Percentiles rank a stretch among this genome's conserved stretches.
Conservation (phyloP, 2,113 vertebrate genomes). For the Bolborhynchus lineola region DNA sequence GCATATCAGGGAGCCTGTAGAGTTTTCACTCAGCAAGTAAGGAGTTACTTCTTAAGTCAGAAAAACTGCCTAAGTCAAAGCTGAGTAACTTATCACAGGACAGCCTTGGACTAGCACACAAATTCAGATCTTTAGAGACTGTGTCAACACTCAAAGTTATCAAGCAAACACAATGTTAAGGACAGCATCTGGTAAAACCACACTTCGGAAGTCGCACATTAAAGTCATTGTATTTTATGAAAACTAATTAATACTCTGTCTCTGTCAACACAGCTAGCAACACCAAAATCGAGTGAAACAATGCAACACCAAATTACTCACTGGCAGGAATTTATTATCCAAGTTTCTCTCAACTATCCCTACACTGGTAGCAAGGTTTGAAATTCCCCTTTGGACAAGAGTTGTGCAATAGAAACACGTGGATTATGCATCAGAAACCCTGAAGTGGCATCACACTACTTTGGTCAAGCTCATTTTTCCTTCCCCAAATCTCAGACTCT, state of each 20-base stretch:
- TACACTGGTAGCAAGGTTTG: not conserved
- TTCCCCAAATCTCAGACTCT: not conserved
- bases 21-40: not conserved
- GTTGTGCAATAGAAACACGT: not conserved
- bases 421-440: not conserved
- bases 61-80: not conserved
- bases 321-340: not conserved
- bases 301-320: not conserved
- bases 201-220: not conserved
- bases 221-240: not conserved
- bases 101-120: not conserved
- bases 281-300: not conserved
- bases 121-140: not conserved
- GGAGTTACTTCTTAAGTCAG: not conserved
- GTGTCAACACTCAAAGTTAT: not conserved
- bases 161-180: not conserved
- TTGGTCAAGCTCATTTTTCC: not conserved
- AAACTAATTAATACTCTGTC: not conserved
- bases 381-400: not conserved
- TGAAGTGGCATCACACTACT: not conserved
- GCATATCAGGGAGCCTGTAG: fast-evolving
- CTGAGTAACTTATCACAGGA: not conserved
- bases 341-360: not conserved
- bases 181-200: not conserved
- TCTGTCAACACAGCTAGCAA: not conserved